Conservation (phyloP, 2,113 vertebrate genomes). For the Trematocara variabile region DNA sequence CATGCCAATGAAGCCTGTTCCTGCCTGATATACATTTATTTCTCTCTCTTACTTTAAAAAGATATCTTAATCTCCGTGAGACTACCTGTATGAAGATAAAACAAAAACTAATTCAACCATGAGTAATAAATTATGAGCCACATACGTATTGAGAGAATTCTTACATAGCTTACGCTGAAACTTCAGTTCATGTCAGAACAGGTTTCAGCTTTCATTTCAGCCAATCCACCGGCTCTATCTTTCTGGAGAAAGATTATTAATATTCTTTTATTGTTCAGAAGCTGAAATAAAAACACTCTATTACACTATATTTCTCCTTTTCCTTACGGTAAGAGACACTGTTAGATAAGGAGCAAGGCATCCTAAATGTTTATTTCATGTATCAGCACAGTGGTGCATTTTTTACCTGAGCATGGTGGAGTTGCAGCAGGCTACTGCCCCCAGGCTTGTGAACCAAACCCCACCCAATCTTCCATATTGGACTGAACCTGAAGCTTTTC, state of each 20-base stretch:
- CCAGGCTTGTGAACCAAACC: background rate
- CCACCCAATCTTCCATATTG: background rate
- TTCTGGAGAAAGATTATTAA: background rate
- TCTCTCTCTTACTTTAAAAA: background rate
- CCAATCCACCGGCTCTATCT: background rate
- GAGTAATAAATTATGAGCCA: background rate
- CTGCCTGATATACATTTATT: slow-evolving; percentile 35
- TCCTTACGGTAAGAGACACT: background rate
- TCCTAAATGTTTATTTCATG: slow-evolving; percentile 36
- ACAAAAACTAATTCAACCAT: background rate
- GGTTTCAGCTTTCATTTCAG: slow-evolving; percentile 8
- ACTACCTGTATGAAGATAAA: slow-evolving; percentile 17
- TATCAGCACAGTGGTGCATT: slow-evolving; percentile 46
- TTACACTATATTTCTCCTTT: background rate
- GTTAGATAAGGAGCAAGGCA: background rate
- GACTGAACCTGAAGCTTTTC: background rate
- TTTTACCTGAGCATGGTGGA: slow-evolving; percentile 35
- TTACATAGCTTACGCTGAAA: background rate
- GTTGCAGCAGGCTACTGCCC: slow-evolving; percentile 20
- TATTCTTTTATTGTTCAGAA: slow-evolving; percentile 12
- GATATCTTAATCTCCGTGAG: slow-evolving; percentile 2
- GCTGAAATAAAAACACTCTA: background rate
- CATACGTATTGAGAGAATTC: background rate
- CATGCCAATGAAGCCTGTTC: slow-evolving; percentile 14
- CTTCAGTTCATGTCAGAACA: slow-evolving; percentile 10